A percentile compares a stretch with the other conserved stretches of the same genome.
Evolutionary conservation across 2,888 invertebrate genomes (phyloP).

Genomic region (Dilophus febrilis): DNA sequence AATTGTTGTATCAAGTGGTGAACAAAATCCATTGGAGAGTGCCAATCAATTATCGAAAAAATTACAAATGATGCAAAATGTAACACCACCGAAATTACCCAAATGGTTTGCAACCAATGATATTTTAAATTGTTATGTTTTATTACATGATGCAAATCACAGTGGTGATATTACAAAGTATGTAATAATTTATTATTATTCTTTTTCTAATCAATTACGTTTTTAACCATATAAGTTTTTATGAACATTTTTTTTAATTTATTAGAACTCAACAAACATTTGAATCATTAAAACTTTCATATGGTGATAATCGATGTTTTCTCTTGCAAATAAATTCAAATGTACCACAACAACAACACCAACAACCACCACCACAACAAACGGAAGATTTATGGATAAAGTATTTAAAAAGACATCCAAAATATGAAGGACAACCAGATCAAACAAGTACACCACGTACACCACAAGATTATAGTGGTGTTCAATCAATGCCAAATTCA

Average conservation of each 20-base stretch:
- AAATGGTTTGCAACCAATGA: slow-evolving; percentile 65
- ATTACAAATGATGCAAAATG: slow-evolving; percentile 59
- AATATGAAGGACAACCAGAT: slow-evolving; percentile 27
- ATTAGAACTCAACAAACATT: slow-evolving; percentile 68
- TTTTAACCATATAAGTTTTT: not conserved
- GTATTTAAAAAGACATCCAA: slow-evolving; percentile 46
- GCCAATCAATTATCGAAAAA: slow-evolving; percentile 66
- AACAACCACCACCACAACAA: slow-evolving; percentile 43
- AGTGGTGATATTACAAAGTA: slow-evolving; percentile 56
- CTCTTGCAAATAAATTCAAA: slow-evolving; percentile 79
- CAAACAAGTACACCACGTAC: slow-evolving; percentile 38
- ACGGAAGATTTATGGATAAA: slow-evolving; percentile 75
- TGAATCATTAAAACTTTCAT: slow-evolving; percentile 70
- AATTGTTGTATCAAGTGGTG: slow-evolving; percentile 52
- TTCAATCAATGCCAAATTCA: slow-evolving; percentile 27
- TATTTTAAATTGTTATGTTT: slow-evolving; percentile 73
- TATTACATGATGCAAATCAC: slow-evolving; percentile 67
- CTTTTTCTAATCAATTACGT: not conserved
- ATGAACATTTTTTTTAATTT: slow-evolving; percentile 16
- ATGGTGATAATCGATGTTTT: slow-evolving; percentile 76
- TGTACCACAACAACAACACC: slow-evolving; percentile 24
- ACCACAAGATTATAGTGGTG: slow-evolving; percentile 35
- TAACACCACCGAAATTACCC: slow-evolving; percentile 58
- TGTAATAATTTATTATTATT: slow-evolving; percentile 5
- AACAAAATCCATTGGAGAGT: slow-evolving; percentile 63